Evolutionary conservation across 2,797 vertebrate genomes (phyloP).

Genomic region (Botia kubotai): DNA sequence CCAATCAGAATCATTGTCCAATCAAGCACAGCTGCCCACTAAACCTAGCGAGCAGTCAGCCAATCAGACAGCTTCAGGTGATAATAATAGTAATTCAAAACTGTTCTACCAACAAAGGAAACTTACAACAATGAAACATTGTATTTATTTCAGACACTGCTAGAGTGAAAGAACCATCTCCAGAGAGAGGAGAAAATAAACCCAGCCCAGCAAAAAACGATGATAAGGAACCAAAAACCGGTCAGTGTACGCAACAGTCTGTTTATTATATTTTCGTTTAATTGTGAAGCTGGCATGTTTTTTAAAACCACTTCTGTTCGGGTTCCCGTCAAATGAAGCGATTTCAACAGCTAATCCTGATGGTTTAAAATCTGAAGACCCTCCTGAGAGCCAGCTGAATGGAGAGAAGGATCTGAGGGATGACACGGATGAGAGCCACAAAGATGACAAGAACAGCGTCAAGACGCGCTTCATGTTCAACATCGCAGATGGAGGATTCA

Average conservation of each 20-base stretch:
- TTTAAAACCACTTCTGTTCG: not conserved
- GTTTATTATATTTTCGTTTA: not conserved
- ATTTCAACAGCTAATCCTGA: conserved; percentile 71
- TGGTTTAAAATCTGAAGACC: conserved; percentile 83
- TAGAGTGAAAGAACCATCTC: conserved; percentile 79
- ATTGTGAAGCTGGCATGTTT: not conserved
- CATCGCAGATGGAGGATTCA: conserved; percentile 96
- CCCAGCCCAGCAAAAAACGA: conserved; percentile 75
- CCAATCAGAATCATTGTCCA: conserved; percentile 58
- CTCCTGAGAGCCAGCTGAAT: conserved; percentile 83
- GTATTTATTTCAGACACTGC: conserved; percentile 73
- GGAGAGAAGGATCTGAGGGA: conserved; percentile 87
- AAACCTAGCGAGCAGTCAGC: conserved; percentile 70
- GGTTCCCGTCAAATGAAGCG: not conserved
- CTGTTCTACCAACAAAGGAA: not conserved
- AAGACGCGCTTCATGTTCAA: conserved; percentile 98
- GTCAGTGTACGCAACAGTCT: conserved; percentile 65
- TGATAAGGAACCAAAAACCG: conserved; percentile 85
- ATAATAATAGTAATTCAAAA: not conserved
- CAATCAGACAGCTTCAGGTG: conserved; percentile 78
- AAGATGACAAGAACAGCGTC: conserved; percentile 85
- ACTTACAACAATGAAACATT: not conserved
- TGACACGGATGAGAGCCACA: conserved; percentile 84
- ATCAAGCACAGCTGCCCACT: conserved; percentile 62
- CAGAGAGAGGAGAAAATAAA: conserved; percentile 81